Evolutionary conservation across 2,888 invertebrate genomes (phyloP).

Genomic region (Lochmaea crataegi): DNA sequence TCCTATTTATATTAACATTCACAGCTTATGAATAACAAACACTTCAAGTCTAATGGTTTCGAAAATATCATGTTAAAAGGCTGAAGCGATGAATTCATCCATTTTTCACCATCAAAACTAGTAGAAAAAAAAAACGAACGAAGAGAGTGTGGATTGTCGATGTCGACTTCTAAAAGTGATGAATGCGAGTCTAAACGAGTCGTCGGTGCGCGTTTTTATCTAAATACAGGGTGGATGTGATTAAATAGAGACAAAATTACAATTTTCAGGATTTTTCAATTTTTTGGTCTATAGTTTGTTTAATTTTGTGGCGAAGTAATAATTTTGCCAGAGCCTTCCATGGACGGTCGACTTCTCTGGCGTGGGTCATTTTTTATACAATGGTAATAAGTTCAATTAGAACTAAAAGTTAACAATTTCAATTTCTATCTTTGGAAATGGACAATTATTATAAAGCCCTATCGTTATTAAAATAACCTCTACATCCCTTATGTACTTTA

Average conservation of each 20-base stretch:
- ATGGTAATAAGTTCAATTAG: too few relatives aligned
- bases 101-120: constrained; percentile 38
- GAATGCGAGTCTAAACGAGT: constrained; percentile 37
- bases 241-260: not conserved
- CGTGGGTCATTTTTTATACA: too few relatives aligned
- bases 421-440: too few relatives aligned
- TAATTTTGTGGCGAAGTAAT: too few relatives aligned
- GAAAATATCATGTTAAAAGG: constrained; percentile 35
- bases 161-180: constrained; percentile 40
- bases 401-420: too few relatives aligned
- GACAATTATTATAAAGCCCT: too few relatives aligned
- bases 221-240: constrained; percentile 8
- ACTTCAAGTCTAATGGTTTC: constrained; percentile 32
- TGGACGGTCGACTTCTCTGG: too few relatives aligned
- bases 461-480: too few relatives aligned
- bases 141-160: constrained; percentile 37
- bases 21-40: constrained; percentile 9
- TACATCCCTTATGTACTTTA: too few relatives aligned
- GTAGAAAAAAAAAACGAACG: constrained; percentile 29
- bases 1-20: constrained; percentile 5
- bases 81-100: constrained; percentile 30
- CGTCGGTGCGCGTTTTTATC: constrained; percentile 22
- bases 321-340: too few relatives aligned
- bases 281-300: too few relatives aligned
- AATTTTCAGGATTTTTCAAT: not conserved